Base-by-base conservation (phyloP, 2,113 vertebrate species). In the Nyctereutes procyonoides region DNA sequence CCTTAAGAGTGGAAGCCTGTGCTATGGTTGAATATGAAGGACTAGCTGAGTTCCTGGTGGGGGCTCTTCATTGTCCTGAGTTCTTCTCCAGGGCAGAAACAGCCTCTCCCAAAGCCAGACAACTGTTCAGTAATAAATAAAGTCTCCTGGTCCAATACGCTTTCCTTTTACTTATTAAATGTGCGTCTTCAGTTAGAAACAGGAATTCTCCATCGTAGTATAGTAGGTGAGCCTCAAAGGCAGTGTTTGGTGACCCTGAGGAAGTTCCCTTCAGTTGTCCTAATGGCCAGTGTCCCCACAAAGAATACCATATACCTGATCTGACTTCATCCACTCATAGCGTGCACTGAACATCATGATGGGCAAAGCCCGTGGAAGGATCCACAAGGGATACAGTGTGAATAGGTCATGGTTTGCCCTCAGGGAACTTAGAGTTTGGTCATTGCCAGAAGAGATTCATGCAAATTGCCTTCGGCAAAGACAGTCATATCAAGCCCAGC, bases 281-380 rank as follows among this genome's bases (percentile, higher is more conserved):
- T 7, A 3, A 8, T 16, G 24, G 10, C n/a, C n/a, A 19, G 32
- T 0, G 20, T 8, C 3, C 20, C 32, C 16, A 10, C 83, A 30
- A 3, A 22, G 28, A 20, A 17, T 0, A 9, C 32, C 20, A 0
- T 3, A 0, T 0, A 0, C n/a, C 35, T 13, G 0, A 58, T 8
- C 51, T 13, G 65, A 38, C 35, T 56, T 15, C 51, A 10, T 1
- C 24, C 16, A 3, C 17, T 12, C 16, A 8, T 0, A 7, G 10
- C 5, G 0, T 5, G n/a, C 20, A 1, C 8, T 30, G 56, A 3
- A 4, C 28, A 4, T 1, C 35, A 2, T 20, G 2, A 17, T 1
- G 0, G 20, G 5, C 11, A 30, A 38, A 30, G 58, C 35, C 13
- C n/a, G 1, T 19, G 35, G 20, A 65, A 58, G 19, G 1, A 4